These are phyloP conservation scores for Ammospiza nelsoni DNA, from an alignment of 2,113 vertebrate genomes.

Conservation along the genomic window DNA sequence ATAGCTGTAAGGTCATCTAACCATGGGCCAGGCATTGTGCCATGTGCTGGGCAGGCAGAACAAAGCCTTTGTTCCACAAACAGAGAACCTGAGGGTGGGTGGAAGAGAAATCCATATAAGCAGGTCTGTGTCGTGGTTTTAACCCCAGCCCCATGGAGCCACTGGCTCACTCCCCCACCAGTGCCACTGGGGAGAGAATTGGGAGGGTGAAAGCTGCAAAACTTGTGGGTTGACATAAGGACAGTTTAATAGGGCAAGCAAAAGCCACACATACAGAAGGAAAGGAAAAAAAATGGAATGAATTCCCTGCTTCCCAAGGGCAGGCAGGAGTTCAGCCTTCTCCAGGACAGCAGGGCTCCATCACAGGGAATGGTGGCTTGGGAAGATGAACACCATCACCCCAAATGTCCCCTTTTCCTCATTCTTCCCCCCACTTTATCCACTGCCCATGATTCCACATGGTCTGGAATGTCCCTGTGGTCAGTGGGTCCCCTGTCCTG, in stretches of 20 bases:
- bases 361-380: neutral
- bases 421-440: neutral
- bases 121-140: neutral
- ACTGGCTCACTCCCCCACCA: neutral
- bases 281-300: neutral
- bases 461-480: neutral
- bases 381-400: accelerated
- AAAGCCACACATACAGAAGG: neutral
- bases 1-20: neutral
- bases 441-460: accelerated
- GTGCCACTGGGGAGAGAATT: neutral
- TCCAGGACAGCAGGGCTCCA: neutral
- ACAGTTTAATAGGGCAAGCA: neutral
- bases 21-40: neutral
- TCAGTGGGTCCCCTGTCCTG: neutral
- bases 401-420: neutral
- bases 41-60: neutral
- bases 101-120: neutral
- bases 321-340: neutral
- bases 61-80: neutral
- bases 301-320: neutral
- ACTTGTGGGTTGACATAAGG: neutral
- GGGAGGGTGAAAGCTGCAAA: neutral
- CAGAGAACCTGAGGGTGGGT: neutral
- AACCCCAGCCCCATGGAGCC: neutral